These are phyloP conservation scores for Sebastes taczanowskii DNA, from an alignment of 2,797 vertebrate species.

Conservation along the genomic window DNA sequence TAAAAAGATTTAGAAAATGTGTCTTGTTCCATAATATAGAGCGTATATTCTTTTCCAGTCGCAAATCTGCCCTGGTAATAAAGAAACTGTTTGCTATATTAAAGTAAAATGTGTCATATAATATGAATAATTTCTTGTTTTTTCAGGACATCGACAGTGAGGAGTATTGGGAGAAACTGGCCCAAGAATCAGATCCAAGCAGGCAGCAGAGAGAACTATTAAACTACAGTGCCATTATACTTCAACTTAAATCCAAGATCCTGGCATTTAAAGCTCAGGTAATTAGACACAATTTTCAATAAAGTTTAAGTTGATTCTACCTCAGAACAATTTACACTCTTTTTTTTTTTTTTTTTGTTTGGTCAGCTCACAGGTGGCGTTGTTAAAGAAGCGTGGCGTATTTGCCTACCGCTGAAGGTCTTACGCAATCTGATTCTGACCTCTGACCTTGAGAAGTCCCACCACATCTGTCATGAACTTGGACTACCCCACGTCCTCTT, in stretches of 20 bases:
- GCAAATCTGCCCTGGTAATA: not conserved
- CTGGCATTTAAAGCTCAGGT: slow-evolving; percentile 84
- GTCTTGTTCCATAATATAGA: not conserved
- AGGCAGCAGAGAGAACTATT: slow-evolving; percentile 54
- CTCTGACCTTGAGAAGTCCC: slow-evolving; percentile 69
- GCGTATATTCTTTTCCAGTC: not conserved
- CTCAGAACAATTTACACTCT: not conserved
- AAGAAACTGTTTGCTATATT: not conserved
- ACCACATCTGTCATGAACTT: slow-evolving; percentile 73
- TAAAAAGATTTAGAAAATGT: not conserved
- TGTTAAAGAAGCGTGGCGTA: slow-evolving; percentile 73
- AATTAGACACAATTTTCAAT: not conserved
- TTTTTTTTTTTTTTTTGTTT: slow-evolving; percentile 13
- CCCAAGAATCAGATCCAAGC: slow-evolving; percentile 69
- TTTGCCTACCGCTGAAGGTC: slow-evolving; percentile 80
- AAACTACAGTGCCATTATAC: slow-evolving; percentile 70
- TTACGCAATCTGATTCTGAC: slow-evolving; percentile 80
- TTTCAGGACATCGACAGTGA: slow-evolving; percentile 83
- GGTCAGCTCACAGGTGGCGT: slow-evolving; percentile 83
- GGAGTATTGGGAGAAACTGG: slow-evolving; percentile 84
- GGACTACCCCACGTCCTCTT: slow-evolving; percentile 83
- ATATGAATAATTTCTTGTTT: not conserved
- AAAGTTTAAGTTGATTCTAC: not conserved
- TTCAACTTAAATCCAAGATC: slow-evolving; percentile 77
- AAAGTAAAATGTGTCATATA: not conserved